phyloP scores from a whole-genome alignment of 2,113 vertebrate genomes.

The Mionectes macconnelli region DNA sequence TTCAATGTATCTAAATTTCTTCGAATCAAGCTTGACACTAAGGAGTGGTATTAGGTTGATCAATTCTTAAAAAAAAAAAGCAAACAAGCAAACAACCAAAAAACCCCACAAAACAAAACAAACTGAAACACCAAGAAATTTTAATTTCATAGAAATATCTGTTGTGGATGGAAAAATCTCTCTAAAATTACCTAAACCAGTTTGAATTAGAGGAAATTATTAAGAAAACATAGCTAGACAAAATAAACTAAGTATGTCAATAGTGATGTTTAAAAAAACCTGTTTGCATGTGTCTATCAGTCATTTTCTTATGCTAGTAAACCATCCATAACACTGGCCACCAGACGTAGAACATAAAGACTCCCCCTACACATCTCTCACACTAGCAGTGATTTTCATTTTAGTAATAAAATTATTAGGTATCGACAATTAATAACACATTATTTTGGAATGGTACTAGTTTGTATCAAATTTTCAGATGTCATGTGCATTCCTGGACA shows the following conservation, averaged over 20 bases:
- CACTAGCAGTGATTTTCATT: neutral
- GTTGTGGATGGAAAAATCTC: neutral
- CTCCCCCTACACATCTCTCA: neutral
- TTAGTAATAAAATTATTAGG: neutral
- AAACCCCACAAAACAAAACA: neutral
- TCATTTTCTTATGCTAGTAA: neutral
- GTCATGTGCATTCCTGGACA: neutral
- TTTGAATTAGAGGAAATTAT: neutral
- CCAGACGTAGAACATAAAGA: neutral
- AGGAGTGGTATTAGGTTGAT: neutral
- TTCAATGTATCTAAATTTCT: neutral
- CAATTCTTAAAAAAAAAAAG: too few relatives aligned
- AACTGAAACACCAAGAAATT: neutral
- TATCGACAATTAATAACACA: neutral
- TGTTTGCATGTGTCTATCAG: rapidly evolving
- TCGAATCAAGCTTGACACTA: neutral
- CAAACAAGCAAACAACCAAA: neutral
- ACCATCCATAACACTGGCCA: neutral
- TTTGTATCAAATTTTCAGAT: neutral
- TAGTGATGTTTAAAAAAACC: neutral
- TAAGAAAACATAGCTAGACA: neutral
- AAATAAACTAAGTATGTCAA: neutral
- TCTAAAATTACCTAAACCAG: neutral
- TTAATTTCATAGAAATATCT: neutral
- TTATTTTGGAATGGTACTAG: neutral